Percentiles rank a stretch among this genome's conserved stretches.
Conservation (phyloP, 2,113 vertebrate species). For the Lipophrys pholis region DNA sequence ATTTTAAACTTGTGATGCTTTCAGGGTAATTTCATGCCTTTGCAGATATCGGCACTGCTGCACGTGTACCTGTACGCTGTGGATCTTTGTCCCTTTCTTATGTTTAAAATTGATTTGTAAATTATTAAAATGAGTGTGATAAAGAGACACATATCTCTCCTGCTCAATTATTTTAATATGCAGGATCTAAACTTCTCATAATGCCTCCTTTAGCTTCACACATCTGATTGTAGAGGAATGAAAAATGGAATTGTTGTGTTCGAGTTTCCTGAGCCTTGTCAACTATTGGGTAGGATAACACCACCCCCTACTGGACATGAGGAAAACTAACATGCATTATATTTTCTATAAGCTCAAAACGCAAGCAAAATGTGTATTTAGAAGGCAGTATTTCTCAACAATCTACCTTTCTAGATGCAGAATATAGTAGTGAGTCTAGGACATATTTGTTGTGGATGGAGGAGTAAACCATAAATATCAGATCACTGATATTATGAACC, state of each 20-base stretch:
- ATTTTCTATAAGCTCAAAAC: no score
- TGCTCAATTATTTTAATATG: constrained; percentile 11
- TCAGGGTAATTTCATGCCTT: constrained; percentile 7
- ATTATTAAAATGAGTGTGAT: constrained; percentile 64
- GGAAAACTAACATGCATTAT: no score
- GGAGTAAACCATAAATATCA: neutral
- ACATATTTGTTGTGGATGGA: neutral
- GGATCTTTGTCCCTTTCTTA: constrained; percentile 20
- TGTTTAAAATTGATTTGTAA: constrained; percentile 68
- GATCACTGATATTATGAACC: neutral
- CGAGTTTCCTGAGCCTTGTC: no score
- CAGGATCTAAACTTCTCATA: constrained; percentile 4
- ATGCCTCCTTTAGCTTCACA: neutral
- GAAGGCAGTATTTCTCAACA: neutral
- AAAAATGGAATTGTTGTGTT: neutral
- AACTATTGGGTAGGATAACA: no score
- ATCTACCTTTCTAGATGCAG: neutral
- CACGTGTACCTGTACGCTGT: neutral
- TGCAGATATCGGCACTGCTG: constrained; percentile 19
- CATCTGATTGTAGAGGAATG: neutral
- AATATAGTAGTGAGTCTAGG: constrained; percentile 2
- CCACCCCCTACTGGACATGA: no score
- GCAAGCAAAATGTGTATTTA: no score
- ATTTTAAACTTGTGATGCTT: constrained; percentile 1
- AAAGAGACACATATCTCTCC: constrained; percentile 1